phyloP scores from a whole-genome alignment of 2,113 vertebrate genomes.

The Calonectris borealis region DNA sequence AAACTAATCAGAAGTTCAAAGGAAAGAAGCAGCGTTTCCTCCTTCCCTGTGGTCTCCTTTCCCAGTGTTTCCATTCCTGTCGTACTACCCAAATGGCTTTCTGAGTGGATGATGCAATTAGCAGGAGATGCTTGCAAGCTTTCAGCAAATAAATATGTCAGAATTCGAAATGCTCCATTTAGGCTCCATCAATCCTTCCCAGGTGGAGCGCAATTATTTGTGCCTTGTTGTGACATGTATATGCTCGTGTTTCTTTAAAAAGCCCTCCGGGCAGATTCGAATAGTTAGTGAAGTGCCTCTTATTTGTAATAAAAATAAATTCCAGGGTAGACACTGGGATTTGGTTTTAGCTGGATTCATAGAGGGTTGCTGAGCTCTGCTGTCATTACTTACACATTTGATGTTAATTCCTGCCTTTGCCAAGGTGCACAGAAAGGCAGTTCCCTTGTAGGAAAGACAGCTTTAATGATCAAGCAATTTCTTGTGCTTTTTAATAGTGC shows the following conservation, averaged over 20 bases:
- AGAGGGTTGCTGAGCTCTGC: not conserved
- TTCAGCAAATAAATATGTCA: not conserved
- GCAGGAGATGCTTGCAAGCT: not conserved
- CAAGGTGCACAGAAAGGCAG: not conserved
- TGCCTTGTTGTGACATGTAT: conserved; percentile 12
- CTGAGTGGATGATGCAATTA: not conserved
- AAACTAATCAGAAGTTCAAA: conserved; percentile 11
- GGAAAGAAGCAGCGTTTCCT: not conserved
- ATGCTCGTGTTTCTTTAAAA: not conserved
- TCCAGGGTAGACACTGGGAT: not conserved
- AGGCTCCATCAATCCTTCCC: not conserved
- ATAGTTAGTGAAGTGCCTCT: not conserved
- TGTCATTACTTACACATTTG: not conserved
- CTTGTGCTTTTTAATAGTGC: not conserved
- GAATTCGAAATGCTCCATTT: not conserved
- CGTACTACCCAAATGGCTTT: not conserved
- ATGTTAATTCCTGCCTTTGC: not conserved
- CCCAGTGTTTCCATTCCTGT: not conserved
- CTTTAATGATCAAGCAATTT: not conserved
- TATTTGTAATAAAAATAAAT: conserved; percentile 11
- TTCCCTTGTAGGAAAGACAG: not conserved
- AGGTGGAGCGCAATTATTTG: not conserved
- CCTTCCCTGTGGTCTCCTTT: not conserved
- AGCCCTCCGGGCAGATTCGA: not conserved
- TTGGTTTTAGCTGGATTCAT: not conserved